phyloP scores from a whole-genome alignment of 2,888 invertebrate species.

The Hirtodrosophila duncani region DNA sequence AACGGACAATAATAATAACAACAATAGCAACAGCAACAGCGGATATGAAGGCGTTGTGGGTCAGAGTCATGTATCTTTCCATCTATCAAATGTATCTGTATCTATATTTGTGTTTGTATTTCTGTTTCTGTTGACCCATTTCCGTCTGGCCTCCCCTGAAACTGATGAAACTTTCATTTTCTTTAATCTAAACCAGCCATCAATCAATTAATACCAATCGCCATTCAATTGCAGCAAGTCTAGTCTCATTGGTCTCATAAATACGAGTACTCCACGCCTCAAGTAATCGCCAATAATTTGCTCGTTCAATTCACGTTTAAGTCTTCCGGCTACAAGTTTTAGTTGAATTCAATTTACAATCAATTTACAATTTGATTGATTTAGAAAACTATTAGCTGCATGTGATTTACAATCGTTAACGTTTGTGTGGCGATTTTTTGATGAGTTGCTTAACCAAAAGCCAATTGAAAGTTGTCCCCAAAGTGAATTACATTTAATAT shows the following conservation, averaged over 20 bases:
- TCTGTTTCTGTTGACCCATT: slow-evolving; percentile 56
- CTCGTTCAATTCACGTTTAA: slow-evolving; percentile 54
- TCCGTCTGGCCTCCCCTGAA: slow-evolving; percentile 11
- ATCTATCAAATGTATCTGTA: slow-evolving; percentile 31
- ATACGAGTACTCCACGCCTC: slow-evolving; percentile 38
- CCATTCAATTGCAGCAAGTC: slow-evolving; percentile 15
- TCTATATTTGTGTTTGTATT: slow-evolving; percentile 29
- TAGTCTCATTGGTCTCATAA: slow-evolving; percentile 28
- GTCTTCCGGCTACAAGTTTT: slow-evolving; percentile 32
- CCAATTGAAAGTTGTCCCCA: too few relatives aligned
- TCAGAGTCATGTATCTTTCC: too few relatives aligned
- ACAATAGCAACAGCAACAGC: slow-evolving; percentile 20
- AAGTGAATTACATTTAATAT: too few relatives aligned
- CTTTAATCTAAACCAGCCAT: slow-evolving; percentile 64
- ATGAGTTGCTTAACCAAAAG: slow-evolving; percentile 35
- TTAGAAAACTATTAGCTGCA: slow-evolving; percentile 5
- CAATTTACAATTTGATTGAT: slow-evolving; percentile 40
- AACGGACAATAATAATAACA: slow-evolving; percentile 18
- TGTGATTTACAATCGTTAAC: too few relatives aligned
- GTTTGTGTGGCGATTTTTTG: too few relatives aligned
- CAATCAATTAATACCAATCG: slow-evolving; percentile 68
- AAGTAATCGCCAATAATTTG: slow-evolving; percentile 60
- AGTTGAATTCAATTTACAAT: slow-evolving; percentile 53
- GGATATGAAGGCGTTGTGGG: slow-evolving; percentile 38
- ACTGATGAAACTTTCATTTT: slow-evolving; percentile 56